These are phyloP conservation scores for Poecilia wingei DNA, from an alignment of 2,797 vertebrate species.

Conservation along the genomic window DNA sequence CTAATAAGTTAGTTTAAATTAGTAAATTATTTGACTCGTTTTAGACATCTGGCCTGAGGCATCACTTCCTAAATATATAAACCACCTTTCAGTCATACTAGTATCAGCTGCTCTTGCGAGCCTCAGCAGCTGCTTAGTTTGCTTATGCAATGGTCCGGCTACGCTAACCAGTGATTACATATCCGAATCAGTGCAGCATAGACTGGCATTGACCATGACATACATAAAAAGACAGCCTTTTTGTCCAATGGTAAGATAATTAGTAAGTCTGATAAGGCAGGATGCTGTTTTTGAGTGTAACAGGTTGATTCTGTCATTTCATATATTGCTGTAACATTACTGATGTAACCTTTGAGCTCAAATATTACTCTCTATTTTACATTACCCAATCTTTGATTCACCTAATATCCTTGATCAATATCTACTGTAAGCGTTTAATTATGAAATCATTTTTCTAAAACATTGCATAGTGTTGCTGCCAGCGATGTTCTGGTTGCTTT, in stretches of 20 bases:
- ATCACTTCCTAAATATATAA: not conserved
- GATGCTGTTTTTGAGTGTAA: not conserved
- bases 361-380: not conserved
- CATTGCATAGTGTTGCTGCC: not conserved
- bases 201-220: not conserved
- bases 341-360: not conserved
- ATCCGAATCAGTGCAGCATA: not conserved
- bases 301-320: not conserved
- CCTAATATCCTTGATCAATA: not conserved
- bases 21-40: not conserved
- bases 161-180: not conserved
- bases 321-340: not conserved
- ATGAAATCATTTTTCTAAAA: conserved; percentile 9
- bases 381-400: not conserved
- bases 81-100: not conserved
- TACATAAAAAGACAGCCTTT: not conserved
- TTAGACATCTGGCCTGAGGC: not conserved
- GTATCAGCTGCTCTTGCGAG: not conserved
- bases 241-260: not conserved
- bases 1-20: not conserved
- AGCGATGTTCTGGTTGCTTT: not conserved
- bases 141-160: not conserved
- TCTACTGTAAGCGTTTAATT: not conserved
- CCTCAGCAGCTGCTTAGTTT: not conserved
- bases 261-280: not conserved